These are phyloP conservation scores for Stegastes partitus DNA, from an alignment of 2,113 vertebrate species.

Conservation along the genomic window DNA sequence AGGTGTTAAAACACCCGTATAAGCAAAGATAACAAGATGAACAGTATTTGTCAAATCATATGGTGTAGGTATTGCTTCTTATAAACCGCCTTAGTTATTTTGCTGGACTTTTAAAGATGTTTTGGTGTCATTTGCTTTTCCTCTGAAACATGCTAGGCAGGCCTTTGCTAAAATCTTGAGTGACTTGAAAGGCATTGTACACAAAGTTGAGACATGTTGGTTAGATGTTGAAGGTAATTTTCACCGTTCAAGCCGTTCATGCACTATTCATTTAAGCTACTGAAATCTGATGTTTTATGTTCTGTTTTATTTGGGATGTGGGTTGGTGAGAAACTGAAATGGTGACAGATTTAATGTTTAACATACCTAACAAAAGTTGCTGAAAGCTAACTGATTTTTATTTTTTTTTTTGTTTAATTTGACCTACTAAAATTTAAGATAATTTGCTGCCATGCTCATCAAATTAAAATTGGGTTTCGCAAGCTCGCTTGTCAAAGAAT, in stretches of 20 bases:
- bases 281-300: slow-evolving; percentile 82
- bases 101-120: slow-evolving; percentile 87
- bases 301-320: slow-evolving; percentile 69
- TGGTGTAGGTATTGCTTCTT: slow-evolving; percentile 88
- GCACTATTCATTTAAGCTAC: slow-evolving; percentile 91
- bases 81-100: slow-evolving; percentile 89
- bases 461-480: slow-evolving; percentile 88
- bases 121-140: slow-evolving; percentile 92
- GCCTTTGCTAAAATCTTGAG: slow-evolving; percentile 85
- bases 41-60: slow-evolving; percentile 87
- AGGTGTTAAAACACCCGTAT: slow-evolving; percentile 72
- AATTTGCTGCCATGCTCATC: slow-evolving; percentile 83
- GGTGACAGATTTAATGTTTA: slow-evolving; percentile 71
- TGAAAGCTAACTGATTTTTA: slow-evolving; percentile 60
- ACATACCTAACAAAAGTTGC: slow-evolving; percentile 74
- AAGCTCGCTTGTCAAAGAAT: slow-evolving; percentile 86
- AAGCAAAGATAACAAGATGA: slow-evolving; percentile 82
- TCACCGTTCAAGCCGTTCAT: slow-evolving; percentile 87
- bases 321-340: slow-evolving; percentile 69
- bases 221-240: slow-evolving; percentile 75
- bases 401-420: slow-evolving; percentile 78
- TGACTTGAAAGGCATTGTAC: slow-evolving; percentile 82
- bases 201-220: slow-evolving; percentile 85
- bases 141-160: slow-evolving; percentile 88
- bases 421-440: slow-evolving; percentile 85